Evolutionary conservation across 1,140 invertebrate species (phyloP).

Genomic region (Zeugodacus cucurbitae): DNA sequence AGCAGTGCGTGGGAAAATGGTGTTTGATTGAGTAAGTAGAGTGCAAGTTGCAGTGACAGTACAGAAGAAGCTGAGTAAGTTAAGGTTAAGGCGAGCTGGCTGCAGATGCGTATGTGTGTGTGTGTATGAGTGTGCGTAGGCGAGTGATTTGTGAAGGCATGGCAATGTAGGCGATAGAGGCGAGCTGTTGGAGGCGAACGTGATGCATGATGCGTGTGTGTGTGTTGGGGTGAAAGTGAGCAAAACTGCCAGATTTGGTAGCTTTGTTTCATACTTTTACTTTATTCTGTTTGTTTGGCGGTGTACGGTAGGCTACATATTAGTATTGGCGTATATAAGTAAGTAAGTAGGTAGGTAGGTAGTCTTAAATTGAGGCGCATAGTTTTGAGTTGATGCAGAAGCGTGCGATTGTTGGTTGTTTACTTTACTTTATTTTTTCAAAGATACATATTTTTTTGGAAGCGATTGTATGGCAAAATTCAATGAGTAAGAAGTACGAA

Average conservation of each 20-base stretch:
- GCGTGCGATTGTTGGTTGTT: conserved; percentile 63
- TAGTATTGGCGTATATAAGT: background rate
- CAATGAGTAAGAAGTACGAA: conserved; percentile 46
- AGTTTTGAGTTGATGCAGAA: conserved; percentile 58
- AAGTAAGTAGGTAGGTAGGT: background rate
- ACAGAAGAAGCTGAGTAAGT: background rate
- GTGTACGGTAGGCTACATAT: background rate
- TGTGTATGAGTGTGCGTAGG: background rate
- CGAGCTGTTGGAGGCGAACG: background rate
- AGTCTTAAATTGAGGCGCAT: conserved; percentile 3
- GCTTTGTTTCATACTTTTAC: background rate
- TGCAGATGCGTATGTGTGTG: background rate
- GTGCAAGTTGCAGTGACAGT: background rate
- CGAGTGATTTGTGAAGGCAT: background rate
- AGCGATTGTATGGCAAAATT: conserved; percentile 49
- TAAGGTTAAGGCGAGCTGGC: background rate
- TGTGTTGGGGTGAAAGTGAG: background rate
- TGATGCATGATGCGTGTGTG: background rate
- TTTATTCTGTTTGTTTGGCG: background rate
- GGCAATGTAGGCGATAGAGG: background rate
- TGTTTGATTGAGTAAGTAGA: conserved; percentile 26
- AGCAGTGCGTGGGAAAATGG: background rate
- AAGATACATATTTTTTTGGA: conserved; percentile 41
- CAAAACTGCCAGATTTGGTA: background rate
- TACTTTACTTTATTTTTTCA: conserved; percentile 41